Evolutionary conservation across 1,140 invertebrate genomes (phyloP).

Genomic region (Anagrus nilaparvatae): DNA sequence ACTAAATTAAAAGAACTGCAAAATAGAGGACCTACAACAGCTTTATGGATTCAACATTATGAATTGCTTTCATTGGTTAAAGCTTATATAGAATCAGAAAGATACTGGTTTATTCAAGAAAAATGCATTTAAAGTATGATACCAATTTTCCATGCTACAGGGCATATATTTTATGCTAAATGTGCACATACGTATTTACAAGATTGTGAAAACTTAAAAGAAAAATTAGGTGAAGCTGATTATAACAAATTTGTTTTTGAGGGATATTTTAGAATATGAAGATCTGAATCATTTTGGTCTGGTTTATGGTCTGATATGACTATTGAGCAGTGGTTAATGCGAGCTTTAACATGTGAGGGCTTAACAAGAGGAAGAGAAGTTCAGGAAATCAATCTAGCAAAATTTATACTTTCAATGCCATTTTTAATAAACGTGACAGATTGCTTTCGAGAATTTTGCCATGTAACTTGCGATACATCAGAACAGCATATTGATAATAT

Average conservation of each 20-base stretch:
- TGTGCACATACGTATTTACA: not conserved
- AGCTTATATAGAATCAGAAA: not conserved
- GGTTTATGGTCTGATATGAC: constrained; percentile 34
- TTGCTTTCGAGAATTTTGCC: constrained; percentile 27
- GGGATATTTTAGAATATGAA: constrained; percentile 24
- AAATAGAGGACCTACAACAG: not conserved
- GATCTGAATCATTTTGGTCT: constrained; percentile 31
- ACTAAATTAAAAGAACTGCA: not conserved
- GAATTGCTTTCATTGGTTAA: not conserved
- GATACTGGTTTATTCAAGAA: not conserved
- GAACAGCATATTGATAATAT: constrained; percentile 37
- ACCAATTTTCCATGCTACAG: not conserved
- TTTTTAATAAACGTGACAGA: constrained; percentile 14
- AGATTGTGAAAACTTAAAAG: not conserved
- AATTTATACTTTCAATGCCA: constrained; percentile 15
- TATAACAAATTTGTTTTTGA: constrained; percentile 10
- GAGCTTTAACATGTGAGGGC: constrained; percentile 24
- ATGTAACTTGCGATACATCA: constrained; percentile 24
- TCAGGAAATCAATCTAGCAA: constrained; percentile 13
- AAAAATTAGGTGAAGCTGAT: not conserved
- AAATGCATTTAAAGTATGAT: not conserved
- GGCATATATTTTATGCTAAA: not conserved
- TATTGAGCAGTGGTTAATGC: constrained; percentile 33
- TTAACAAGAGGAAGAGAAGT: constrained; percentile 16
- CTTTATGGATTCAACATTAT: not conserved